Evolutionary conservation across 1,140 invertebrate species (phyloP).

Genomic region (Heliconius hewitsoni): DNA sequence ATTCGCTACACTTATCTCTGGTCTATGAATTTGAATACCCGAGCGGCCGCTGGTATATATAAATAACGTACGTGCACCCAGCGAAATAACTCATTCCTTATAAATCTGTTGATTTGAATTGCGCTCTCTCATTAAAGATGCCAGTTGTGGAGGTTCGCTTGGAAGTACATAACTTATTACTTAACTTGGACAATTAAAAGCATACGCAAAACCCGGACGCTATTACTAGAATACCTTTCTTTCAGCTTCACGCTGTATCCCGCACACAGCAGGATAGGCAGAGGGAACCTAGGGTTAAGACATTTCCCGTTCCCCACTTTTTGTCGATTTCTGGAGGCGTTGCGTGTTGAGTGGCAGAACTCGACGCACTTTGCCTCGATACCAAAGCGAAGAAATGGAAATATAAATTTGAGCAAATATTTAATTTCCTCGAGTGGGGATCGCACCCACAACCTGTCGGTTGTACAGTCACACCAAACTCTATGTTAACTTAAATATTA

Average conservation of each 20-base stretch:
- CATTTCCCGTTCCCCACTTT: too few relatives aligned
- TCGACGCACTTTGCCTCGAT: too few relatives aligned
- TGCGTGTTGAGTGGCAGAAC: too few relatives aligned
- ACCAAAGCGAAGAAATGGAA: neutral
- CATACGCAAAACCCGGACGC: slow-evolving; percentile 56
- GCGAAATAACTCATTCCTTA: slow-evolving; percentile 75
- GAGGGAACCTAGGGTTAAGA: too few relatives aligned
- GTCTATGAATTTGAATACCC: slow-evolving; percentile 68
- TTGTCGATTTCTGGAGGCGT: too few relatives aligned
- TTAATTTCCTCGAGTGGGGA: too few relatives aligned
- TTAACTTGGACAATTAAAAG: slow-evolving; percentile 66
- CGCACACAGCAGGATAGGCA: too few relatives aligned
- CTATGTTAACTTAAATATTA: slow-evolving; percentile 30
- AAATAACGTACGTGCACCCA: slow-evolving; percentile 65
- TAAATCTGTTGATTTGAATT: slow-evolving; percentile 78
- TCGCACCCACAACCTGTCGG: too few relatives aligned
- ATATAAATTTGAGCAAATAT: too few relatives aligned
- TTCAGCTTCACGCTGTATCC: too few relatives aligned
- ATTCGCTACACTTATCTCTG: slow-evolving; percentile 64
- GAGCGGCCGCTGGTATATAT: slow-evolving; percentile 70
- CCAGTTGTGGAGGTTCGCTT: slow-evolving; percentile 59
- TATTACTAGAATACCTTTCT: neutral
- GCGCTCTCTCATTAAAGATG: slow-evolving; percentile 74
- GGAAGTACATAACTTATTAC: slow-evolving; percentile 77
- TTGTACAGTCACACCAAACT: too few relatives aligned